phyloP scores from a whole-genome alignment of 2,113 vertebrate genomes.

The Arenaria interpres region DNA sequence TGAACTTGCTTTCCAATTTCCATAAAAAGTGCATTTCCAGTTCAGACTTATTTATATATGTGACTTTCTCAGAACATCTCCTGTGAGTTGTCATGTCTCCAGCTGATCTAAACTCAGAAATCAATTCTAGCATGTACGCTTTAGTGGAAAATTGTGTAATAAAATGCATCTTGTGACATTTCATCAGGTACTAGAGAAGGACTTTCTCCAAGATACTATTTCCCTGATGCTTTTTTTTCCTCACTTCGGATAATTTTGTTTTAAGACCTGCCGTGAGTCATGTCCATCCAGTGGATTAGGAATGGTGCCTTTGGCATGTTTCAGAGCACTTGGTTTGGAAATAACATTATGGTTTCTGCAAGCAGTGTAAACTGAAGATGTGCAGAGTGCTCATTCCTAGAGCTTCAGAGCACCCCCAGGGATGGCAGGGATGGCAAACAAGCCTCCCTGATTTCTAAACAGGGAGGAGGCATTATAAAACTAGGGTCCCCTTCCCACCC shows the following conservation, averaged over 20 bases:
- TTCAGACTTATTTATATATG: background rate
- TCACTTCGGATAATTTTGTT: slow-evolving; percentile 45
- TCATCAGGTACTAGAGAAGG: slow-evolving; percentile 43
- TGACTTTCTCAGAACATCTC: background rate
- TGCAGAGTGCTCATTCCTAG: slow-evolving; percentile 12
- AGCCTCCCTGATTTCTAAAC: background rate
- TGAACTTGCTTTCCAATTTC: background rate
- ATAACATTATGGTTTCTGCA: slow-evolving; percentile 52
- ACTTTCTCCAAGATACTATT: slow-evolving; percentile 47
- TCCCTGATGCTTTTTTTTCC: background rate
- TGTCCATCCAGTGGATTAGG: slow-evolving; percentile 57
- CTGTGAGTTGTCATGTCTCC: background rate
- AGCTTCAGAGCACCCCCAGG: background rate
- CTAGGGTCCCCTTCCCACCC: background rate
- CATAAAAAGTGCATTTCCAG: background rate
- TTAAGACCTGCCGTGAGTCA: slow-evolving; percentile 59
- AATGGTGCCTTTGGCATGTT: slow-evolving; percentile 65
- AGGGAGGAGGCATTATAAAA: background rate
- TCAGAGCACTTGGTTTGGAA: slow-evolving; percentile 54
- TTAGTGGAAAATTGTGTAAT: slow-evolving; percentile 38
- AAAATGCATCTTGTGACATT: slow-evolving; percentile 43
- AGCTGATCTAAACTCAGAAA: slow-evolving; percentile 26
- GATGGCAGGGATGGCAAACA: background rate
- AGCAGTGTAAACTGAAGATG: slow-evolving; percentile 54
- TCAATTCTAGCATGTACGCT: background rate